A percentile compares a stretch with the other conserved stretches of the same genome.
These are phyloP conservation scores for Ernsta delagoae DNA, from an alignment of 2,888 invertebrate species.

Conservation along the genomic window DNA sequence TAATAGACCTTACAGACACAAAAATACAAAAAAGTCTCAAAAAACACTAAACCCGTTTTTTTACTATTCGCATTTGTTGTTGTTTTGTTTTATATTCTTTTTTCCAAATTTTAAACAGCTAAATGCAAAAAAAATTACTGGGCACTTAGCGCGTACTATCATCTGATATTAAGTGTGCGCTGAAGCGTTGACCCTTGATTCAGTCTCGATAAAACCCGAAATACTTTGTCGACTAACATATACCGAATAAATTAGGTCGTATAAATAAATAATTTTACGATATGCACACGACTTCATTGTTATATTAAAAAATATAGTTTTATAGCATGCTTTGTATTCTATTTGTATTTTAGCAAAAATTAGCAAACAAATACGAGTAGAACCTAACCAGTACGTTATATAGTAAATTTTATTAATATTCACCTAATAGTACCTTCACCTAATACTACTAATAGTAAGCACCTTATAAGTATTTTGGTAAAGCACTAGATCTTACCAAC, in stretches of 20 bases:
- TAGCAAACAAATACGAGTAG: background rate
- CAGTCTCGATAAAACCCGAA: constrained; percentile 77
- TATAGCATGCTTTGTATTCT: constrained; percentile 18
- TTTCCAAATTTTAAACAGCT: too few relatives aligned
- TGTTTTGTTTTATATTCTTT: too few relatives aligned
- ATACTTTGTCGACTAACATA: constrained; percentile 78
- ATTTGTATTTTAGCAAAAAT: background rate
- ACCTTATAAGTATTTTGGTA: too few relatives aligned
- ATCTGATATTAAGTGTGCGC: constrained; percentile 66
- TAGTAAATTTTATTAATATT: too few relatives aligned
- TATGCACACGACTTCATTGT: constrained; percentile 46
- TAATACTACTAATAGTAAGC: too few relatives aligned
- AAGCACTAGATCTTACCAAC: too few relatives aligned
- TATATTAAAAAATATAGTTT: constrained; percentile 17
- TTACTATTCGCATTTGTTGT: too few relatives aligned
- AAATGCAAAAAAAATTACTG: constrained; percentile 6
- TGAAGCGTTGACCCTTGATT: constrained; percentile 79
- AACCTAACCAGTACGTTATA: too few relatives aligned
- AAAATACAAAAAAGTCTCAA: background rate
- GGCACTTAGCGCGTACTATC: constrained; percentile 49
- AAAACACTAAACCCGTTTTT: background rate
- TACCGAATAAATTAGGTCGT: constrained; percentile 72
- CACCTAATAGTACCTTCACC: too few relatives aligned
- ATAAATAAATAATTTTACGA: constrained; percentile 81
- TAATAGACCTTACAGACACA: too few relatives aligned